phyloP scores from a whole-genome alignment of 2,888 invertebrate genomes.

The Gastrophysa polygoni region DNA sequence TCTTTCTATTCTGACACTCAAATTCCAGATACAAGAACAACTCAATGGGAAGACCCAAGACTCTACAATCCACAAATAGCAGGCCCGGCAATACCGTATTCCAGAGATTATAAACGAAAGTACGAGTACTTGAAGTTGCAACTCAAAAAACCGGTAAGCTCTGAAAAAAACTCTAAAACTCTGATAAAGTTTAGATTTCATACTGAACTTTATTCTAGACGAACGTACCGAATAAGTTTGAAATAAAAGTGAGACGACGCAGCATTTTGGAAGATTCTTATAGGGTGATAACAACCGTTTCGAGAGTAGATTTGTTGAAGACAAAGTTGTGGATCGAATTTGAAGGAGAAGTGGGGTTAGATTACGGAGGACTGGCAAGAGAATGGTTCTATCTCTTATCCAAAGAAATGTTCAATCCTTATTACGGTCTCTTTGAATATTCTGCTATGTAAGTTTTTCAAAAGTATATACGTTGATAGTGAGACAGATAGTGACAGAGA shows the following conservation, averaged over 20 bases:
- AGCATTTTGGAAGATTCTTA: slow-evolving; percentile 97
- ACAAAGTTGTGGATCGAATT: slow-evolving; percentile 99
- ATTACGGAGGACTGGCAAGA: slow-evolving; percentile 95
- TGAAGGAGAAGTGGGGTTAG: slow-evolving; percentile 94
- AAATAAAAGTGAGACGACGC: slow-evolving; percentile 89
- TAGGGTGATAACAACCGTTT: slow-evolving; percentile 90
- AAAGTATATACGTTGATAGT: too few relatives aligned
- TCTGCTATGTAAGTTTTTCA: slow-evolving; percentile 85
- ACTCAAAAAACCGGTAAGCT: slow-evolving; percentile 87
- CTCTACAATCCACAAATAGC: slow-evolving; percentile 95
- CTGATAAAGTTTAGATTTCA: not conserved
- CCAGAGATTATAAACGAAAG: slow-evolving; percentile 97
- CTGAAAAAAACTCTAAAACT: not conserved
- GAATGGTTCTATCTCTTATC: slow-evolving; percentile 99
- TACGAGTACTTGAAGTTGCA: slow-evolving; percentile 98
- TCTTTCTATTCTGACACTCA: too few relatives aligned
- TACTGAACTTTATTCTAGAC: slow-evolving; percentile 68
- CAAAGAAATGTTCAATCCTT: slow-evolving; percentile 99
- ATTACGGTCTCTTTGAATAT: slow-evolving; percentile 99
- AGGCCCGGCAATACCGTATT: slow-evolving; percentile 98
- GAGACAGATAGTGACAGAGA: too few relatives aligned
- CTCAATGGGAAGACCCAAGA: slow-evolving; percentile 99
- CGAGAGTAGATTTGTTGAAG: slow-evolving; percentile 89
- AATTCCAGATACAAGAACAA: slow-evolving; percentile 93
- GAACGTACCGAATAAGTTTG: slow-evolving; percentile 97